Base-by-base conservation (phyloP, 2,888 invertebrate species). In the Itoplectis maculator region DNA sequence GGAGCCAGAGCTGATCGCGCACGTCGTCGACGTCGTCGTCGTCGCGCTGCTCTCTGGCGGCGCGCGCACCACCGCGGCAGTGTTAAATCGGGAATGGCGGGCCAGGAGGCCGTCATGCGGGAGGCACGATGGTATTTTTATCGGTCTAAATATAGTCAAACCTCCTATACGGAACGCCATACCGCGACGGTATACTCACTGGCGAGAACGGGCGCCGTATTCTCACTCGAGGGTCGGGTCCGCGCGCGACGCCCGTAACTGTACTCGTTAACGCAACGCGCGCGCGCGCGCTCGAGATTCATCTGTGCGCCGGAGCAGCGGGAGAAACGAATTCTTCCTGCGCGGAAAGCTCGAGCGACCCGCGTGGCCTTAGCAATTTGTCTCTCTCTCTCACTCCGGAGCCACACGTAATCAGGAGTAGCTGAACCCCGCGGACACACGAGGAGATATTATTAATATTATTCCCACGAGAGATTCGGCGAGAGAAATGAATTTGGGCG, bases 91-190 rank as follows among this genome's bases (percentile, higher is more conserved):
- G 92, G 92, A 92, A 87, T 89, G 89, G 87, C 91, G 90, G 90
- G 88, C 91, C 90, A 89, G 92, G 92, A 91, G 92, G 90, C 90
- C 91, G 90, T 90, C 88, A 90, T 90, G 92, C 92, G 92, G 92
- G 92, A 92, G 92, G 91, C 90, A 88, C 90, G 91, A 89, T 90
- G 88, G 87, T 92, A 92, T 92, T 92, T 92, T 92, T 92, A 92
- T 92, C 92, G 89, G 81, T 88, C 90, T 92, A 92, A 92, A 92
- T 92, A 92, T 92, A 92, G 90, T 87, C 84, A 89, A 90, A 91
- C 89, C 91, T 90, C 88, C 87, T 89, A 88, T 89, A 89, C 88
- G 88, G 87, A 90, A 89, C 88, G 90, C 90, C 90, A 89, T 91
- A 90, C 89, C 89, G 85, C 87, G 66, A 70, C 73, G 79, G 37